A percentile compares a stretch with the other conserved stretches of the same genome.
Evolutionary conservation across 2,888 invertebrate genomes (phyloP).

Genomic region (Xylota sylvarum): DNA sequence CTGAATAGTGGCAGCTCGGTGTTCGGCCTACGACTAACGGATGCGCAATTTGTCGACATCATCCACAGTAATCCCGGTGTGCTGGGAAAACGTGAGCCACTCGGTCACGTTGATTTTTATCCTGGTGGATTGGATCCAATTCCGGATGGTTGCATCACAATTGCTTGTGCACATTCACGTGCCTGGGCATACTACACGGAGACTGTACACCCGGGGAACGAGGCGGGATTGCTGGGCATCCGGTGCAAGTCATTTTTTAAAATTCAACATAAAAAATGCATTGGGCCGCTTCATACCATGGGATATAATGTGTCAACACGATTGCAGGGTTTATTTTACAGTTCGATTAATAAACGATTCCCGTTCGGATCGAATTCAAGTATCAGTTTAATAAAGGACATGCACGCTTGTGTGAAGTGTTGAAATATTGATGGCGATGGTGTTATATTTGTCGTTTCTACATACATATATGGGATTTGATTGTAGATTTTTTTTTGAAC

Average conservation of each 20-base stretch:
- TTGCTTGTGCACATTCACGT: constrained; percentile 81
- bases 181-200: constrained; percentile 81
- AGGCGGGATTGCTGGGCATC: constrained; percentile 67
- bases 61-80: constrained; percentile 80
- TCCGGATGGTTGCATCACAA: constrained; percentile 80
- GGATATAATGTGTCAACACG: constrained; percentile 21
- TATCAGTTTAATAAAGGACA: constrained; percentile 29
- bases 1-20: neutral
- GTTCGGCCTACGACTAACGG: neutral
- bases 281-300: neutral
- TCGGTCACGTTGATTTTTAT: constrained; percentile 83
- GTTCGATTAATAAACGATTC: constrained; percentile 35
- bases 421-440: neutral
- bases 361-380: constrained; percentile 14
- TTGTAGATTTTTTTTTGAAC: neutral
- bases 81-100: constrained; percentile 78
- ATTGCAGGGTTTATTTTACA: constrained; percentile 25
- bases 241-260: constrained; percentile 79
- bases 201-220: constrained; percentile 80
- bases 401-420: neutral
- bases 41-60: constrained; percentile 51
- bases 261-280: constrained; percentile 37
- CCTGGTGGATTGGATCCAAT: constrained; percentile 81
- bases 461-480: too few species aligned
- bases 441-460: neutral